Conservation (phyloP, 1,140 invertebrate species). For the Drosophila takahashii region DNA sequence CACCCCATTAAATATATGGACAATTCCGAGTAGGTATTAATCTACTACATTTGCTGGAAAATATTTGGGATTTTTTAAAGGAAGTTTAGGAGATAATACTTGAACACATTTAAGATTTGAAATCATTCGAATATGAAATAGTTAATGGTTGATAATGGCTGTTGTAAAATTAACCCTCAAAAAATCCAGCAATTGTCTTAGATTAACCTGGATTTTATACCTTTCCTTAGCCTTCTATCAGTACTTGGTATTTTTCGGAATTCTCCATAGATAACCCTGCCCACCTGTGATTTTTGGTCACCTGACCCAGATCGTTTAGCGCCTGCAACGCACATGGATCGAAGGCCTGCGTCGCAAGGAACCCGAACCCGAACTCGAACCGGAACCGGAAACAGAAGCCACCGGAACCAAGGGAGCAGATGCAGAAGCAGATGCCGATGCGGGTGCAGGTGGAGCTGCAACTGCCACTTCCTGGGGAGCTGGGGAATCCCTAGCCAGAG, state of each 20-base stretch:
- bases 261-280: background rate
- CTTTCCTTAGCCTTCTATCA: background rate
- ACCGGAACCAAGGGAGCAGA: background rate
- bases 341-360: slow-evolving; percentile 26
- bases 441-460: background rate
- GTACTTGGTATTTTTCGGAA: background rate
- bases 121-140: no score
- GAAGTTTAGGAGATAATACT: no score
- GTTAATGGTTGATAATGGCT: no score
- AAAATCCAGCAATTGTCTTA: background rate
- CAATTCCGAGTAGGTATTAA: background rate
- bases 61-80: no score
- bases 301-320: slow-evolving; percentile 14
- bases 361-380: background rate
- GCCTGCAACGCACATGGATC: slow-evolving; percentile 44
- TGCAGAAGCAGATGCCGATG: no score
- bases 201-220: background rate
- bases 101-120: no score
- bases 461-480: slow-evolving; percentile 19
- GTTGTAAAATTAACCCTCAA: no score
- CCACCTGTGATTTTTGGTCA: background rate
- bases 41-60: background rate
- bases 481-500: slow-evolving; percentile 32
- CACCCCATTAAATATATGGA: background rate
- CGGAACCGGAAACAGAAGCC: slow-evolving; percentile 36